Evolutionary conservation across 2,113 vertebrate species (phyloP).

Genomic region (Zosterops japonicus): DNA sequence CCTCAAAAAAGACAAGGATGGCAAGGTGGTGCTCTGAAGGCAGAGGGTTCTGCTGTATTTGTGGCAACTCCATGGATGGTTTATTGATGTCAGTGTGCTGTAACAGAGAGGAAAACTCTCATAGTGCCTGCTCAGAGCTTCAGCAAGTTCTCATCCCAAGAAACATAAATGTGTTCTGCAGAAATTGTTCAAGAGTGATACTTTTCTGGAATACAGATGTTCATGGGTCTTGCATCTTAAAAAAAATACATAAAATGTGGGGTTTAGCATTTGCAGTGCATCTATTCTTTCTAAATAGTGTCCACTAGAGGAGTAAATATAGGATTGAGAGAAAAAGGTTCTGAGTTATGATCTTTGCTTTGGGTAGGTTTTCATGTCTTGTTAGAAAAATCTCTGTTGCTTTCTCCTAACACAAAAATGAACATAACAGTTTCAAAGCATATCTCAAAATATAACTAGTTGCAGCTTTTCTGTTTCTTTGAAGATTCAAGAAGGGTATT

Average conservation of each 20-base stretch:
- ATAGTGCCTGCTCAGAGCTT: not conserved
- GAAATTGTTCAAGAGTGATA: not conserved
- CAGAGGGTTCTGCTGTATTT: not conserved
- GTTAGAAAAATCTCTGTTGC: not conserved
- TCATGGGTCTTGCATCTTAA: not conserved
- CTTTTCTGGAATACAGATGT: not conserved
- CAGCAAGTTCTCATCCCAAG: not conserved
- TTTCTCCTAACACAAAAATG: not conserved
- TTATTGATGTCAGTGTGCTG: not conserved
- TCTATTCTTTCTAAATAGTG: constrained; percentile 27
- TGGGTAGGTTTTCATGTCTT: not conserved
- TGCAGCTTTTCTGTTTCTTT: not conserved
- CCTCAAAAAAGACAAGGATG: not conserved
- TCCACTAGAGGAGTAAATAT: constrained; percentile 14
- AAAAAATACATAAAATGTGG: not conserved
- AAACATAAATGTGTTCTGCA: not conserved
- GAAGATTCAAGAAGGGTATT: not conserved
- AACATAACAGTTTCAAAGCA: not conserved
- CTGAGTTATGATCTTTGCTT: not conserved
- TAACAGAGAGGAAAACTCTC: not conserved
- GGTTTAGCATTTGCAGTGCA: not conserved
- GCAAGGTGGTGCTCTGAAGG: not conserved
- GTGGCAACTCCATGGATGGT: not conserved
- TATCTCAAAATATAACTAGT: not conserved
- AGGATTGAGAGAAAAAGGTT: not conserved